These are phyloP conservation scores for Conops quadrifasciatus DNA, from an alignment of 2,888 invertebrate genomes.

Conservation along the genomic window DNA sequence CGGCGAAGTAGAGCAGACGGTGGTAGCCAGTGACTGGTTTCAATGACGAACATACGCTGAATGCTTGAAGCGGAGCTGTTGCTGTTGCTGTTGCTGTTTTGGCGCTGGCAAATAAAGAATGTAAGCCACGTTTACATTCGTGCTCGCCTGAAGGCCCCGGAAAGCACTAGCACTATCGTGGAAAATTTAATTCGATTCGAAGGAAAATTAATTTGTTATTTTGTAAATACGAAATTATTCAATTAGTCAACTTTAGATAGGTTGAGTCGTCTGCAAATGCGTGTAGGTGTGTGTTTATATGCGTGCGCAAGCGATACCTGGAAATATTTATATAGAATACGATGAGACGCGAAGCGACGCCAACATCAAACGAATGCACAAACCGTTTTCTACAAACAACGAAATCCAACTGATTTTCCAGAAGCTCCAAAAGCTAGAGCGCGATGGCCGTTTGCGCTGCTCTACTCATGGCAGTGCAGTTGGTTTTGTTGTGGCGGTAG, in stretches of 20 bases:
- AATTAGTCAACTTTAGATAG: not conserved
- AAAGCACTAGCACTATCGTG: no score
- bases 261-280: no score
- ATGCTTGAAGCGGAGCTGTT: not conserved
- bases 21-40: not conserved
- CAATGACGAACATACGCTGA: no score
- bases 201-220: not conserved
- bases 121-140: no score
- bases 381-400: constrained; percentile 52
- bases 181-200: no score
- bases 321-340: not conserved
- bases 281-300: not conserved
- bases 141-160: no score
- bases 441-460: no score
- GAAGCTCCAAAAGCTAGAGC: constrained; percentile 8
- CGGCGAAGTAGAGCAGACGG: constrained; percentile 27
- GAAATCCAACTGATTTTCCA: constrained; percentile 53
- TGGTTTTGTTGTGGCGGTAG: constrained; percentile 22
- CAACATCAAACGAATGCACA: constrained; percentile 29
- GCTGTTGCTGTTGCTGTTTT: no score
- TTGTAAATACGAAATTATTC: not conserved
- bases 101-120: no score
- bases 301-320: not conserved
- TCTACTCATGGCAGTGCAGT: not conserved
- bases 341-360: constrained; percentile 11